Evolutionary conservation across 1,140 invertebrate species (phyloP).

Genomic region (Drosophila arawakana): DNA sequence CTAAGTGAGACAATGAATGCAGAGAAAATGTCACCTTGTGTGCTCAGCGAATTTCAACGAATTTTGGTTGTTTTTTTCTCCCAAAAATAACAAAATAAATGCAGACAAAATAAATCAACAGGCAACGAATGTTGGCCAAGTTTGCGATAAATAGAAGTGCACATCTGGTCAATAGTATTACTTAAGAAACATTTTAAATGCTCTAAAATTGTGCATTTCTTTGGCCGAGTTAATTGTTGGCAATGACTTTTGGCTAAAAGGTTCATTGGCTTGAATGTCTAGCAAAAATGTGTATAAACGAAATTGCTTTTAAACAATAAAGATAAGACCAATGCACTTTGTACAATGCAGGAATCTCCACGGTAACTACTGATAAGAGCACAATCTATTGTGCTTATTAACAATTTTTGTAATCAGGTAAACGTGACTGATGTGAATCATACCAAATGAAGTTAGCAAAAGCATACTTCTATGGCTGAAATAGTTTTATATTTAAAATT

Average conservation of each 20-base stretch:
- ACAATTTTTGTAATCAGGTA: neutral
- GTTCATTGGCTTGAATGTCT: constrained; percentile 35
- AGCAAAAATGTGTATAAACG: neutral
- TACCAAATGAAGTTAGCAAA: too few relatives aligned
- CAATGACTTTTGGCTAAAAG: constrained; percentile 7
- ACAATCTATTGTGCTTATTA: neutral
- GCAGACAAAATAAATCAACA: constrained; percentile 13
- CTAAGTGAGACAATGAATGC: constrained; percentile 24
- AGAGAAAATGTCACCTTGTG: constrained; percentile 42
- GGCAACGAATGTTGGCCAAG: constrained; percentile 15
- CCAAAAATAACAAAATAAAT: constrained; percentile 30
- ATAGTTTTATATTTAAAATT: too few relatives aligned
- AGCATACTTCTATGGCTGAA: too few relatives aligned
- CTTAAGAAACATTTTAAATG: constrained; percentile 10
- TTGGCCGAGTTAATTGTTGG: constrained; percentile 17
- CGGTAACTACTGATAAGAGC: neutral
- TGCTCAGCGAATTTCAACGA: constrained; percentile 16
- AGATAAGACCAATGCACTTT: neutral
- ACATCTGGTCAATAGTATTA: constrained; percentile 32
- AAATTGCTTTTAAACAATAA: neutral
- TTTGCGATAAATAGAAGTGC: neutral
- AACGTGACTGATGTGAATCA: too few relatives aligned
- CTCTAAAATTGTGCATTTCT: constrained; percentile 23
- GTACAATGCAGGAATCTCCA: neutral
- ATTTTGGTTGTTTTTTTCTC: constrained; percentile 1